Percentiles rank a stretch among this genome's conserved stretches.
Evolutionary conservation across 2,113 vertebrate species (phyloP).

Genomic region (Sylvia atricapilla): DNA sequence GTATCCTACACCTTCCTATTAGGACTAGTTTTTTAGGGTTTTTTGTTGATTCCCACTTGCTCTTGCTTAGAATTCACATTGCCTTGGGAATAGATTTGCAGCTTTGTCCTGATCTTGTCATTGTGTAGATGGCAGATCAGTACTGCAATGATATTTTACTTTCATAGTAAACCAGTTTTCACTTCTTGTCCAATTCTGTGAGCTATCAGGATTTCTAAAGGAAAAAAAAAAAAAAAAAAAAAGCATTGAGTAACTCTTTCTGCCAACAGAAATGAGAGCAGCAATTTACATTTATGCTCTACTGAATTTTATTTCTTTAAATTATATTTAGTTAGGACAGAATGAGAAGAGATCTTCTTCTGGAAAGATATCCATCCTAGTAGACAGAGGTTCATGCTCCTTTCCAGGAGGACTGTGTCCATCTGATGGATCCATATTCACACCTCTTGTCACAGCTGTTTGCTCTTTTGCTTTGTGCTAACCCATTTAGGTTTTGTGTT

Average conservation of each 20-base stretch:
- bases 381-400: not conserved
- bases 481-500: rapidly evolving
- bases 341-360: not conserved
- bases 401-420: not conserved
- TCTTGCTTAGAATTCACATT: not conserved
- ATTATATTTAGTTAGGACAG: not conserved
- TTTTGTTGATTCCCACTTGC: not conserved
- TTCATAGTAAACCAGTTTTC: not conserved
- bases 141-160: not conserved
- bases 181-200: not conserved
- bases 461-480: not conserved
- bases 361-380: not conserved
- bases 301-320: not conserved
- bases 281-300: not conserved
- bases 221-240: not conserved
- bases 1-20: not conserved
- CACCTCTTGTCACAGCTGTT: not conserved
- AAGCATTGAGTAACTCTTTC: not conserved
- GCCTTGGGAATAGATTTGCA: not conserved
- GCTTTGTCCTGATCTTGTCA: not conserved
- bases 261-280: not conserved
- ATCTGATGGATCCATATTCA: not conserved
- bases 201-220: not conserved
- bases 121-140: not conserved
- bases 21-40: not conserved